Evolutionary conservation across 2,113 vertebrate genomes (phyloP).

Genomic region (Electrona antarctica): DNA sequence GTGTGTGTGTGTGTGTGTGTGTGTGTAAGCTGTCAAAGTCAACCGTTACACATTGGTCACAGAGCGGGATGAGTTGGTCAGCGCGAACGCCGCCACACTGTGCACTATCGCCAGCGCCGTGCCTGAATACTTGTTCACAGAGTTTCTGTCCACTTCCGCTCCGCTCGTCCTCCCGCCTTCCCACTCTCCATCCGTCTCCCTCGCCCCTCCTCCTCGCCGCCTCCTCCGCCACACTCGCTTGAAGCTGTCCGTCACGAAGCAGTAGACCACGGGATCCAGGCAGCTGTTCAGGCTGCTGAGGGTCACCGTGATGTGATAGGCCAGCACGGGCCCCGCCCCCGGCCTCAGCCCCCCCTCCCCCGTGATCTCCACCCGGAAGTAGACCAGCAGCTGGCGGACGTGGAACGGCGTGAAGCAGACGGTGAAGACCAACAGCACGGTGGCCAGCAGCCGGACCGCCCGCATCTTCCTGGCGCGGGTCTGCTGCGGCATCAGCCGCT

Average conservation of each 20-base stretch:
- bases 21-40: not conserved
- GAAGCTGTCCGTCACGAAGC: constrained; percentile 95
- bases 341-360: constrained; percentile 60
- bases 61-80: constrained; percentile 40
- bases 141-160: constrained; percentile 63
- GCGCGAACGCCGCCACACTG: constrained; percentile 61
- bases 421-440: constrained; percentile 91
- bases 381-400: constrained; percentile 84
- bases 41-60: constrained; percentile 21
- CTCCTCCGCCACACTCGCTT: constrained; percentile 71
- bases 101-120: constrained; percentile 60
- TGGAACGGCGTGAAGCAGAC: constrained; percentile 96
- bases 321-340: constrained; percentile 76
- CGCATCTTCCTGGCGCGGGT: constrained; percentile 85
- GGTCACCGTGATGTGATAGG: constrained; percentile 90
- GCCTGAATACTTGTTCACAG: constrained; percentile 63
- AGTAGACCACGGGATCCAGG: constrained; percentile 96
- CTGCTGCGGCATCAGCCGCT: constrained; percentile 86
- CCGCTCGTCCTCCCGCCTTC: constrained; percentile 61
- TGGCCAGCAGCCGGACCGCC: constrained; percentile 88
- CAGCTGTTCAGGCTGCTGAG: constrained; percentile 97
- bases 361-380: constrained; percentile 77
- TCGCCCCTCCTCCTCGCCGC: constrained; percentile 30
- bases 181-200: not conserved
- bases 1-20: not conserved